Conservation (phyloP, 2,797 vertebrate species). For the Capromys pilorides region DNA sequence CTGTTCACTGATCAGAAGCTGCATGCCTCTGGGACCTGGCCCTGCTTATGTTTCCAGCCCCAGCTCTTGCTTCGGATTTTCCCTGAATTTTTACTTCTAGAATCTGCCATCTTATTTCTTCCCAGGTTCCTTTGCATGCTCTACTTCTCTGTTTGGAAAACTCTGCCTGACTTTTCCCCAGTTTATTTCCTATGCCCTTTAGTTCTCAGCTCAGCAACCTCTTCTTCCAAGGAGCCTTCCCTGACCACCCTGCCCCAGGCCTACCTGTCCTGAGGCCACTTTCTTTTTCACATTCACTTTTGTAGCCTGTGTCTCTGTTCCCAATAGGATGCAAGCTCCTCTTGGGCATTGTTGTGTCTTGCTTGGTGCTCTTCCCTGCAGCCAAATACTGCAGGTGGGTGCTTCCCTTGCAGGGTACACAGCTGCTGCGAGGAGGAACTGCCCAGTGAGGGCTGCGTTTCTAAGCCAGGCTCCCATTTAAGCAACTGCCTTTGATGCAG, state of each 20-base stretch:
- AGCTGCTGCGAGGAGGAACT: not conserved
- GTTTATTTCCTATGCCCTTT: not conserved
- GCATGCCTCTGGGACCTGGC: not conserved
- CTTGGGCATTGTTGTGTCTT: fast-evolving
- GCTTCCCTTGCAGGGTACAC: not conserved
- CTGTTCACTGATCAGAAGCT: not conserved
- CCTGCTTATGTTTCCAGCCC: not conserved
- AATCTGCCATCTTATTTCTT: not conserved
- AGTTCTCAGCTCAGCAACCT: not conserved
- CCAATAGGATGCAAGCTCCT: not conserved
- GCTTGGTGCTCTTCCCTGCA: not conserved
- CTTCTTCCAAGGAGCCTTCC: conserved; percentile 26
- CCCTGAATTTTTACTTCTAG: not conserved
- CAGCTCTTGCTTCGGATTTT: not conserved
- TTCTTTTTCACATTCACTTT: not conserved
- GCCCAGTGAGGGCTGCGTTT: not conserved
- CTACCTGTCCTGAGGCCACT: not conserved
- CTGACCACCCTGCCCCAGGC: not conserved
- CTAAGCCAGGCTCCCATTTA: not conserved
- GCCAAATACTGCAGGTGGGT: fast-evolving
- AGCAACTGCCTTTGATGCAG: not conserved
- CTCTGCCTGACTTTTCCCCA: not conserved
- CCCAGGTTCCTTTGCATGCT: not conserved
- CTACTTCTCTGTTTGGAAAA: not conserved
- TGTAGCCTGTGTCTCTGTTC: not conserved